phyloP scores from a whole-genome alignment of 2,113 vertebrate genomes.

The Toxotes jaculatrix region DNA sequence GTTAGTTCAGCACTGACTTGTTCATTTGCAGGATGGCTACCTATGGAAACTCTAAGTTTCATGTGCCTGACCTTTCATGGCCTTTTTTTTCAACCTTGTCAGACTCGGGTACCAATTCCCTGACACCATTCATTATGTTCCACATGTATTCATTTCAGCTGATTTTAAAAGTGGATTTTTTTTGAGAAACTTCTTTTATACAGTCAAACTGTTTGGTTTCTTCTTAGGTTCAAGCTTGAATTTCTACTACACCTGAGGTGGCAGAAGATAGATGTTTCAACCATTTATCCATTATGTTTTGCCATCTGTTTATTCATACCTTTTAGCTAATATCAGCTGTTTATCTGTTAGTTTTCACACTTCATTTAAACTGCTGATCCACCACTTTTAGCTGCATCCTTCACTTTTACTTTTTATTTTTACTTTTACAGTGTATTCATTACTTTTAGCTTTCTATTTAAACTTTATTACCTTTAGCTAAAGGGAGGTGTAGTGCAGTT shows the following conservation, averaged over 20 bases:
- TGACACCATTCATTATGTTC: too few species aligned
- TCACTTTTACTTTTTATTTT: background rate
- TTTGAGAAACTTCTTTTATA: too few species aligned
- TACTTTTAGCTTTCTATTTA: background rate
- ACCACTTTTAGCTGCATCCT: background rate
- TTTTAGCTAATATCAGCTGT: background rate
- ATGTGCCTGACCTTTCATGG: background rate
- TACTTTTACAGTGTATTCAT: background rate
- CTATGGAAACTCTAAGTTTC: background rate
- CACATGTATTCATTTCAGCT: background rate
- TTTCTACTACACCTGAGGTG: background rate
- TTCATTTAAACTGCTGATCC: background rate
- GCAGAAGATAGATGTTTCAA: background rate
- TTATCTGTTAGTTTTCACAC: background rate
- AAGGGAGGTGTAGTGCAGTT: background rate
- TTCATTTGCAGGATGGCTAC: conserved; percentile 32
- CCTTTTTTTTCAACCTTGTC: background rate
- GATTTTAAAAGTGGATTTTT: background rate
- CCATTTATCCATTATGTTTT: background rate
- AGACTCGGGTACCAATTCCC: background rate
- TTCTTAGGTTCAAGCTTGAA: background rate
- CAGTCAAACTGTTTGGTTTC: background rate
- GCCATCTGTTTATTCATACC: background rate
- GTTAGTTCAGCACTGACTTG: conserved; percentile 7
- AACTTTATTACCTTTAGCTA: background rate